Evolutionary conservation across 2,113 vertebrate species (phyloP).

Genomic region (Piaya cayana): DNA sequence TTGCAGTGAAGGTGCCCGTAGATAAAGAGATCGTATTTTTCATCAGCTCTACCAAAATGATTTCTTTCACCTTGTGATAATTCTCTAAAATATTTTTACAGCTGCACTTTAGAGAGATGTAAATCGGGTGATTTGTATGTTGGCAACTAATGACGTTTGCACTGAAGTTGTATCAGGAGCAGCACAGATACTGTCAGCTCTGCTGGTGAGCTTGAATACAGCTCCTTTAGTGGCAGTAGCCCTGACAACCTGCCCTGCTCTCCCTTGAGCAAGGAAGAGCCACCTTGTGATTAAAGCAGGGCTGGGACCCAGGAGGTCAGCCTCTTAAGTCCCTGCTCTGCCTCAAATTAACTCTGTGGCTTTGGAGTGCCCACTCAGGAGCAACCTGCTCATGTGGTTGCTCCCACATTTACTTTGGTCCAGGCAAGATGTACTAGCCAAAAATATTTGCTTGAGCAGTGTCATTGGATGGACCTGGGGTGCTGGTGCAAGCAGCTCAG

Average conservation of each 20-base stretch:
- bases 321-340: neutral
- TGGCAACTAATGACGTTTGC: neutral
- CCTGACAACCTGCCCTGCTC: neutral
- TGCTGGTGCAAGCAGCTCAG: neutral
- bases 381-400: neutral
- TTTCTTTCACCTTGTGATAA: neutral
- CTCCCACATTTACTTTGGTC: neutral
- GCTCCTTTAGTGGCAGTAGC: neutral
- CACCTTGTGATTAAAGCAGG: neutral
- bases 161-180: neutral
- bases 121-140: neutral
- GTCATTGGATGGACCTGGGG: no score
- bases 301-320: neutral
- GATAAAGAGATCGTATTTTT: neutral
- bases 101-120: neutral
- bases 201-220: neutral
- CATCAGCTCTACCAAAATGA: neutral
- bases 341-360: neutral
- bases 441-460: neutral
- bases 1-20: neutral
- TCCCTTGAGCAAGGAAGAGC: neutral
- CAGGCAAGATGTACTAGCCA: neutral
- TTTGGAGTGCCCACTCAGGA: neutral
- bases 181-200: neutral
- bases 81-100: conserved; percentile 16